Evolutionary conservation across 2,888 invertebrate genomes (phyloP).

Genomic region (Hypomecis atomaria): DNA sequence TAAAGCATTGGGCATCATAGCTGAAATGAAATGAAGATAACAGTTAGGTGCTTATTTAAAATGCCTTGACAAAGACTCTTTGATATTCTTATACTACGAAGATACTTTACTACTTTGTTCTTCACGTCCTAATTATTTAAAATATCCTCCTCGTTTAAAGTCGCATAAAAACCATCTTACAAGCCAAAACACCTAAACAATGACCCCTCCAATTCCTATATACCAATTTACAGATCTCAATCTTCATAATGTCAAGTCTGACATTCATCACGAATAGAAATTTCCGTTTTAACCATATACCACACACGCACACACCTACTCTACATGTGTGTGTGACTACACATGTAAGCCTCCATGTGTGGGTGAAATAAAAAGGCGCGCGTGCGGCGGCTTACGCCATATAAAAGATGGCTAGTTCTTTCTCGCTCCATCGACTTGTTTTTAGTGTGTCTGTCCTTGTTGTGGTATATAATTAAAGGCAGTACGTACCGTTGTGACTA

Average conservation of each 20-base stretch:
- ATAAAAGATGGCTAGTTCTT: conserved; percentile 58
- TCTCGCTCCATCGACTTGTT: conserved; percentile 47
- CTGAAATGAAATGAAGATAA: too few species aligned
- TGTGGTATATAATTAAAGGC: conserved; percentile 59
- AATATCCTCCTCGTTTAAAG: too few species aligned
- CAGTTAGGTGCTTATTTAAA: too few species aligned
- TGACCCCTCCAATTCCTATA: conserved; percentile 22
- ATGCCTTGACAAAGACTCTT: too few species aligned
- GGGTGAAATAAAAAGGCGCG: conserved; percentile 64
- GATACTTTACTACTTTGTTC: too few species aligned
- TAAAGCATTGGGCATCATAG: too few species aligned
- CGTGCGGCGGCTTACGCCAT: conserved; percentile 67
- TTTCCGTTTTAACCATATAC: conserved; percentile 65
- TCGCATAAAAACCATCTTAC: too few species aligned
- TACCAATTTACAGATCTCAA: conserved; percentile 55
- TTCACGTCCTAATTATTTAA: too few species aligned
- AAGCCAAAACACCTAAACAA: conserved; percentile 6
- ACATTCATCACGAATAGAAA: conserved; percentile 68
- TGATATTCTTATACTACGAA: too few species aligned
- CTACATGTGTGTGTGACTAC: conserved; percentile 31
- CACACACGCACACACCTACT: conserved; percentile 43
- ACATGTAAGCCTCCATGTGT: conserved; percentile 47
- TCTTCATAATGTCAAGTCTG: conserved; percentile 62
- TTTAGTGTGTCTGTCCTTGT: conserved; percentile 41
- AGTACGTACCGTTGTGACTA: conserved; percentile 55